Evolutionary conservation across 1,140 invertebrate species (phyloP), one percentile per base, ranked within the genome.

Genomic region (Dendrolimus kikuchii): DNA sequence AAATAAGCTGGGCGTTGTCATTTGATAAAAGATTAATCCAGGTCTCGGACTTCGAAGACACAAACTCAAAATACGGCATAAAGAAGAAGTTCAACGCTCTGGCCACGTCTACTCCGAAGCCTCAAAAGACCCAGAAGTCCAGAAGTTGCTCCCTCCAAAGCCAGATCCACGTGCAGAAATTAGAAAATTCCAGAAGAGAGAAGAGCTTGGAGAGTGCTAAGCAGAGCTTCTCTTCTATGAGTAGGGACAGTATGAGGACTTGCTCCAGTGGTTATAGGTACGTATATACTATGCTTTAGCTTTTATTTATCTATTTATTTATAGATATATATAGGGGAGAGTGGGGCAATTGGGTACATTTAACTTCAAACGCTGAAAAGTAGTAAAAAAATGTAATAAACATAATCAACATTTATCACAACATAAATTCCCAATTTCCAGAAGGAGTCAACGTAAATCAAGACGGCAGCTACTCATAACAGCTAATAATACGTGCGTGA

Each of bases 21-120:
- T 37, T 6, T 10, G 4, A 6, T 6, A 40, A 46, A 46, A 40
- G 3, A 47, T 0, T 40, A 7, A 52, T 55, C 5, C 52, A 83
- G 80, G 74, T 83, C 5, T 81, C 80, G 46, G 77, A 83, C 50
- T 81, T 81, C 48, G 80, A 83, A 62, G 79, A 82, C 46, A 64
- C 62, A 1, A 71, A 62, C 52, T 71, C 71, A 0, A 84, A 81
- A 49, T 77, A 77, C 40, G 76, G 75, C 0, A 52, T 69, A 5
- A 60, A 59, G 7, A 55, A 62, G 7, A 70, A 71, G 37, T 55
- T 73, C 36, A 45, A 51, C 0, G 59, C 68, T 0, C 38, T 76
- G 1, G 75, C 72, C 0, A 76, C 80, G 0, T 78, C 77, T 5
- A 77, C 73, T 0, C 77, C 80, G 0, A 82, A 79, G 50, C 39